Conservation (phyloP, 2,113 vertebrate species). For the Pomatostomus ruficeps region DNA sequence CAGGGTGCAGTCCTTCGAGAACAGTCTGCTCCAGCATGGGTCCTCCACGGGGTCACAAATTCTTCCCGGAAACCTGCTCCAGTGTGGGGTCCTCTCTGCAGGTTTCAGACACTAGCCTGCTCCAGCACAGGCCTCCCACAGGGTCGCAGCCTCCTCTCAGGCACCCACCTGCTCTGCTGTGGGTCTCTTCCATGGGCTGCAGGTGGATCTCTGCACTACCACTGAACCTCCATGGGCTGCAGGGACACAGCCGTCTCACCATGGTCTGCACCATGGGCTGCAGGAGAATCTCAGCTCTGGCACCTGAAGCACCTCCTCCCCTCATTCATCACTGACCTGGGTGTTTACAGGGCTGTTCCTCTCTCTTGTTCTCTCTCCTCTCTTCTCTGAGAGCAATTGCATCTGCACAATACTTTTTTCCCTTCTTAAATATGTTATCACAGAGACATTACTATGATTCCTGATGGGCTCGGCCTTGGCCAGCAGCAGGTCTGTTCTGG, state of each 20-base stretch:
- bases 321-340: neutral
- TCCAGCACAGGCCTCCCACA: neutral
- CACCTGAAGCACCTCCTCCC: rapidly evolving
- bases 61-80: neutral
- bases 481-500: neutral
- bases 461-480: neutral
- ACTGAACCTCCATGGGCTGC: neutral
- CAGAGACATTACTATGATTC: neutral
- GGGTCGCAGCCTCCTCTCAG: neutral
- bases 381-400: neutral
- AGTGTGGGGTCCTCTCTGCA: neutral
- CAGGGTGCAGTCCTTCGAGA: neutral
- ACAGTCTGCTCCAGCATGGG: neutral
- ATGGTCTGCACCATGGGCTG: neutral
- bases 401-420: too few relatives aligned
- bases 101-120: neutral
- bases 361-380: neutral
- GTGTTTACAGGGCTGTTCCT: neutral
- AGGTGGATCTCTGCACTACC: neutral
- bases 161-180: neutral
- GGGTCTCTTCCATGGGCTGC: rapidly evolving
- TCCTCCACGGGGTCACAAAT: rapidly evolving
- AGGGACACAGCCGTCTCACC: neutral
- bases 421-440: neutral
- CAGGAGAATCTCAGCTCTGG: neutral